phyloP scores from a whole-genome alignment of 1,140 invertebrate species.

The Plutomurus gul region DNA sequence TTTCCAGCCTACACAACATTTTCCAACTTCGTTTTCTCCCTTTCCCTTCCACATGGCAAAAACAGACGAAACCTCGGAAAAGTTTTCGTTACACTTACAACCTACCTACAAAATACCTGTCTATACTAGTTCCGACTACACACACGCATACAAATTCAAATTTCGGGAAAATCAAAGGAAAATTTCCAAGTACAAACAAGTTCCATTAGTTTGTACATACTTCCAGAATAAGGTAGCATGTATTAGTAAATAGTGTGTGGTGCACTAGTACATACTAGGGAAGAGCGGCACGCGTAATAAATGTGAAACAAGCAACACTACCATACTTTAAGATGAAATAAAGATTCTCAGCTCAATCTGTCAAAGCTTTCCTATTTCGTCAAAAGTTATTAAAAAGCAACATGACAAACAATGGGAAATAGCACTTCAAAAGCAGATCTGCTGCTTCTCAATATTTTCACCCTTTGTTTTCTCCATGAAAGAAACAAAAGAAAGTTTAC shows the following conservation, averaged over 20 bases:
- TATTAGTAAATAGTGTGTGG: no score
- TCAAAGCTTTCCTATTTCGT: neutral
- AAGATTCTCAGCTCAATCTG: neutral
- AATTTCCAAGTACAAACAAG: neutral
- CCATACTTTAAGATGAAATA: neutral
- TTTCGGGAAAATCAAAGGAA: conserved; percentile 31
- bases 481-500: neutral
- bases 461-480: neutral
- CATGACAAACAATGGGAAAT: conserved; percentile 18
- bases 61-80: conserved; percentile 9
- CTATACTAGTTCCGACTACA: no score
- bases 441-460: neutral
- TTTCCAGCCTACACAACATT: neutral
- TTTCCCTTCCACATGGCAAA: conserved; percentile 38
- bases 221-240: no score
- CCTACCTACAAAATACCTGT: no score
- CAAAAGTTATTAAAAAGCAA: conserved; percentile 25
- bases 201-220: neutral
- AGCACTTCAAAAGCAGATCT: conserved; percentile 14
- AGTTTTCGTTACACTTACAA: neutral
- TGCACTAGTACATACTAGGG: no score
- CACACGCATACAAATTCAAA: conserved; percentile 21
- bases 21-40: neutral
- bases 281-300: no score
- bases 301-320: neutral